These are phyloP conservation scores for Pseudomyrmex concolor DNA, from an alignment of 1,140 invertebrate species.

Conservation along the genomic window DNA sequence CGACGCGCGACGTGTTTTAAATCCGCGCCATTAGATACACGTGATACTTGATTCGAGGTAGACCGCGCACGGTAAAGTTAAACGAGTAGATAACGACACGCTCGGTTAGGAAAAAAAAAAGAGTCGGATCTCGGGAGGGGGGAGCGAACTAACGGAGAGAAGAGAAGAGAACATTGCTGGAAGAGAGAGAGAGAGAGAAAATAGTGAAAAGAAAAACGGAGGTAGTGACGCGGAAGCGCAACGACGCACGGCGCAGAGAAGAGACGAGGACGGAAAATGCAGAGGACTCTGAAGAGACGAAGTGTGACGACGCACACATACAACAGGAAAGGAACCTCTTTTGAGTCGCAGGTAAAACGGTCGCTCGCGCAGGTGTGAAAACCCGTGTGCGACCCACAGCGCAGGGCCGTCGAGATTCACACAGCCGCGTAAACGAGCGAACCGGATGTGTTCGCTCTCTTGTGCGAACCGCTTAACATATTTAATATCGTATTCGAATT, in stretches of 20 bases:
- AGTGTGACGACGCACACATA: not conserved
- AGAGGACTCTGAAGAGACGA: slow-evolving; percentile 21
- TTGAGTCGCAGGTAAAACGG: slow-evolving; percentile 69
- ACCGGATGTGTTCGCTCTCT: not conserved
- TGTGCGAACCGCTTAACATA: not conserved
- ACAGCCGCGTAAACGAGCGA: slow-evolving; percentile 7
- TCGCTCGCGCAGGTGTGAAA: slow-evolving; percentile 65
- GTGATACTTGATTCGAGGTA: slow-evolving; percentile 66
- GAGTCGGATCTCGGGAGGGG: slow-evolving; percentile 7
- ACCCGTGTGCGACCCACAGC: slow-evolving; percentile 52
- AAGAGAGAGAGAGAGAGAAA: too few relatives aligned
- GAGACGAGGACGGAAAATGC: slow-evolving; percentile 24
- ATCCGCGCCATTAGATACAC: slow-evolving; percentile 60
- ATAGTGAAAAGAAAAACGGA: slow-evolving; percentile 48
- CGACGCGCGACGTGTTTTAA: slow-evolving; percentile 34
- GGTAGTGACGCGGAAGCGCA: slow-evolving; percentile 35
- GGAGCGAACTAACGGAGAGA: slow-evolving; percentile 3
- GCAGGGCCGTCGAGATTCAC: slow-evolving; percentile 37
- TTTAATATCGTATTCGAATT: not conserved
- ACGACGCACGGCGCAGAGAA: slow-evolving; percentile 14
- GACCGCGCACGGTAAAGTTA: slow-evolving; percentile 59
- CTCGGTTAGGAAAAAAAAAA: slow-evolving; percentile 33
- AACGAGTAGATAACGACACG: slow-evolving; percentile 68
- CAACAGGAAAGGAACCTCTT: slow-evolving; percentile 66
- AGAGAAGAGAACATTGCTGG: not conserved